Evolutionary conservation across 2,797 vertebrate species (phyloP), one percentile per base, ranked within the genome.

Genomic region (Synaphobranchus kaupii): DNA sequence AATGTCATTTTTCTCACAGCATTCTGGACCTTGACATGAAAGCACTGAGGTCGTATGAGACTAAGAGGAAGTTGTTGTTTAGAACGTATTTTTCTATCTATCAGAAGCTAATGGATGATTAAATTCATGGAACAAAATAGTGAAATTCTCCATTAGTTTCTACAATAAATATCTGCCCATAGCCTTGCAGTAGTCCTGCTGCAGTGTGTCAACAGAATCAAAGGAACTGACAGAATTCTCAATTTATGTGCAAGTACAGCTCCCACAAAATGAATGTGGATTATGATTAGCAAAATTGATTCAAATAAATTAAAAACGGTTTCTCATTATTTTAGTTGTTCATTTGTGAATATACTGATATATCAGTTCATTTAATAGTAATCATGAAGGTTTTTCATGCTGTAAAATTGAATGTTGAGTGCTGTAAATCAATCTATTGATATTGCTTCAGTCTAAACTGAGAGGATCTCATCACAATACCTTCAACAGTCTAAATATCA

Each of bases 1-100:
- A 85, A 88, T 85, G 39, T 88, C 81, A 78, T 85, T 88, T 80
- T 85, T 88, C 31, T 85, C 44, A 84, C 28, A 52, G 87, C 34
- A 80, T 88, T 80, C 82, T 73, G 82, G 44, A 83, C 66, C 44
- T 63, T 87, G 39, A 71, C 48, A 10, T 50, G 63, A 76, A 68
- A 84, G 47, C 50, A 73, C 50, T 44, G 78, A 80, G 48, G 63
- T 20, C 81, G 56, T 71, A 66, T 71, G 83, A 60, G 31, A 34
- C 44, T 60, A 60, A 66, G 66, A 17, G 50, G 47, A 83, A 56
- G 82, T 50, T 83, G 58, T 86, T 68, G 60, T 78, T 83, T 86
- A 66, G 78, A 81, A 86, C 34, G 34, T 68, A 50, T 87, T 85
- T 85, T 81, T 48, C 22, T n/a, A 68, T 80, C 78, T 81, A 81